Percentiles rank a stretch among this genome's conserved stretches.
phyloP scores from a whole-genome alignment of 2,888 invertebrate genomes.

The Stegophylla sp. region DNA sequence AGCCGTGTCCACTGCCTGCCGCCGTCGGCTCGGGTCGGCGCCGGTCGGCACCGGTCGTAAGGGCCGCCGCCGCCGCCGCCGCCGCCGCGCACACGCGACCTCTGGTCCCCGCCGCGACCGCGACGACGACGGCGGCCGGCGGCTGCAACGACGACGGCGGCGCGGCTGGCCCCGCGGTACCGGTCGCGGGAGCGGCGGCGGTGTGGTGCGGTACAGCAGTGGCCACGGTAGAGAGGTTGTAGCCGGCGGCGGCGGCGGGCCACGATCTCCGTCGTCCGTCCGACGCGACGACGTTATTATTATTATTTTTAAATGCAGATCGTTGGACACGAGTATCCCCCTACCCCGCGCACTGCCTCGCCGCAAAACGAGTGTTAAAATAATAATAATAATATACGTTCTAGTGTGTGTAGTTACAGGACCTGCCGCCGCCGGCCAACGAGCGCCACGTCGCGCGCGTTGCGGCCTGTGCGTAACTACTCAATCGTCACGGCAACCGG shows the following conservation, averaged over 20 bases:
- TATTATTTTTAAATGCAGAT: background rate
- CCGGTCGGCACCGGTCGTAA: conserved; percentile 57
- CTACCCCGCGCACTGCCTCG: background rate
- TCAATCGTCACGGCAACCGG: conserved; percentile 54
- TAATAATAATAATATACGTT: too few relatives aligned
- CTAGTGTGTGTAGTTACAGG: conserved; percentile 36
- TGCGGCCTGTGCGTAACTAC: background rate
- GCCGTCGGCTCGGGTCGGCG: conserved; percentile 55
- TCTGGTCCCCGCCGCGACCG: conserved; percentile 60
- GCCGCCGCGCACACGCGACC: conserved; percentile 60
- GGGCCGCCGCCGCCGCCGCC: conserved; percentile 56
- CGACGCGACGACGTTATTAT: background rate
- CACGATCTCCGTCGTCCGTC: too few relatives aligned
- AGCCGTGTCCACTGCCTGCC: conserved; percentile 48
- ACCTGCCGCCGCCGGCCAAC: conserved; percentile 21
- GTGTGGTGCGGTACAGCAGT: background rate
- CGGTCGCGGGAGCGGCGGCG: background rate
- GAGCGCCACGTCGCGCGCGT: conserved; percentile 10
- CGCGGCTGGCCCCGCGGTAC: conserved; percentile 8
- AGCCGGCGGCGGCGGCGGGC: conserved; percentile 27
- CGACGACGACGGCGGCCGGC: conserved; percentile 41
- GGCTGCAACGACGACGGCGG: conserved; percentile 52
- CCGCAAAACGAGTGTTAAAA: too few relatives aligned
- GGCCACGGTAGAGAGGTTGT: too few relatives aligned
- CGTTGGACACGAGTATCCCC: conserved; percentile 28